Percentiles rank a stretch among this genome's conserved stretches.
phyloP scores from a whole-genome alignment of 2,113 vertebrate species.

The Oryzias curvinotus region DNA sequence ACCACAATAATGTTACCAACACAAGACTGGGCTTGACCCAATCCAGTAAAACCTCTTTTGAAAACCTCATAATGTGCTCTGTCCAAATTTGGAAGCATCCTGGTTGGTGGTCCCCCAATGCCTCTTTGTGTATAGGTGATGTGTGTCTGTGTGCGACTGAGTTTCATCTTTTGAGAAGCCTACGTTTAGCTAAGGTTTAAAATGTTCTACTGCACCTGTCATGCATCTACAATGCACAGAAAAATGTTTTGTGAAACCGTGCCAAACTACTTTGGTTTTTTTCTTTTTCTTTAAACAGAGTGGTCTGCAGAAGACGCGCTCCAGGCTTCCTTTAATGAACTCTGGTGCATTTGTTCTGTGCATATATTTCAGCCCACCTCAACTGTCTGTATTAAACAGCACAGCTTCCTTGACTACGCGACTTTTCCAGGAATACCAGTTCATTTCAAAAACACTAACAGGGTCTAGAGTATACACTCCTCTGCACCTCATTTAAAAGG shows the following conservation, averaged over 20 bases:
- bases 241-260: slow-evolving; percentile 56
- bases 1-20: slow-evolving; percentile 59
- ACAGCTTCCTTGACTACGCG: slow-evolving; percentile 43
- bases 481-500: slow-evolving; percentile 22
- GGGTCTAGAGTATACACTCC: slow-evolving; percentile 45
- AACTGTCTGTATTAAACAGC: slow-evolving; percentile 50
- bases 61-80: slow-evolving; percentile 43
- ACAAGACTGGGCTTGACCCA: slow-evolving; percentile 60
- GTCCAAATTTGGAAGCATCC: slow-evolving; percentile 72
- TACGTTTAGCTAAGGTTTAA: slow-evolving; percentile 52
- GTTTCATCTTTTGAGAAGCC: slow-evolving; percentile 52
- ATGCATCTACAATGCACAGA: slow-evolving; percentile 35
- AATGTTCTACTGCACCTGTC: slow-evolving; percentile 67
- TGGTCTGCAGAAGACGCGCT: slow-evolving; percentile 11
- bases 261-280: slow-evolving; percentile 37
- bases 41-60: slow-evolving; percentile 57
- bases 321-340: slow-evolving; percentile 36
- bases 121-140: slow-evolving; percentile 59
- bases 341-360: slow-evolving; percentile 37
- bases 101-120: slow-evolving; percentile 68
- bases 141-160: slow-evolving; percentile 26
- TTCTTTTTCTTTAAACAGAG: slow-evolving; percentile 8
- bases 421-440: slow-evolving; percentile 61
- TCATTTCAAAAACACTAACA: slow-evolving; percentile 45
- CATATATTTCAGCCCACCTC: slow-evolving; percentile 41